phyloP scores from a whole-genome alignment of 2,113 vertebrate species.

The Narcine bancroftii region DNA sequence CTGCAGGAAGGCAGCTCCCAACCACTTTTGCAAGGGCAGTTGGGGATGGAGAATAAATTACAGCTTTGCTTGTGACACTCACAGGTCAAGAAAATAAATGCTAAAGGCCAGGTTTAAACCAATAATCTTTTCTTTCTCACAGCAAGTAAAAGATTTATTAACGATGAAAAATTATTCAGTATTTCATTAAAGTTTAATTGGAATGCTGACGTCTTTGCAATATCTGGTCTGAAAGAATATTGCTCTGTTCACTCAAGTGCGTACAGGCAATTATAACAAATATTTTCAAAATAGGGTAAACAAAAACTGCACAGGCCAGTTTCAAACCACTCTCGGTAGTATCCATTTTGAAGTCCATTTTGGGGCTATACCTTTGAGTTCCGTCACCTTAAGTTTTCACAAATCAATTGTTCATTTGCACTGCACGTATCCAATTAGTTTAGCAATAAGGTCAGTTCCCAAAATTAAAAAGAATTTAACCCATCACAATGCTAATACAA shows the following conservation, averaged over 20 bases:
- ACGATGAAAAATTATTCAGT: background rate
- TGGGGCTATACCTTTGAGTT: background rate
- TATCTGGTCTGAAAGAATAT: background rate
- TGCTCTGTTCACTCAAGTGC: background rate
- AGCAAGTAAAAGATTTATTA: background rate
- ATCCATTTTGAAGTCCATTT: background rate
- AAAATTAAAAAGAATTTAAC: background rate
- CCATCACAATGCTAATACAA: background rate
- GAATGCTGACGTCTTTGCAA: background rate
- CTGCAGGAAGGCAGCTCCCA: background rate
- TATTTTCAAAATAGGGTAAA: too few relatives aligned
- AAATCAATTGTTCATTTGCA: background rate
- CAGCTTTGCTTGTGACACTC: background rate
- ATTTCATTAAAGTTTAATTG: background rate
- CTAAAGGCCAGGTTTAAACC: background rate
- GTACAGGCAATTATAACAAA: background rate
- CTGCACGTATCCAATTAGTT: too few relatives aligned
- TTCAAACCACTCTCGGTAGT: background rate
- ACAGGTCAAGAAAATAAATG: conserved; percentile 4
- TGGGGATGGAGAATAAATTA: background rate
- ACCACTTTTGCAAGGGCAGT: background rate
- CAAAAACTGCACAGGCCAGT: background rate
- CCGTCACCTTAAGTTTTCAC: background rate
- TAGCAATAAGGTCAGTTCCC: background rate
- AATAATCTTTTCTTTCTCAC: background rate